These are phyloP conservation scores for Phyllopteryx taeniolatus DNA, from an alignment of 2,113 vertebrate species.

Conservation along the genomic window DNA sequence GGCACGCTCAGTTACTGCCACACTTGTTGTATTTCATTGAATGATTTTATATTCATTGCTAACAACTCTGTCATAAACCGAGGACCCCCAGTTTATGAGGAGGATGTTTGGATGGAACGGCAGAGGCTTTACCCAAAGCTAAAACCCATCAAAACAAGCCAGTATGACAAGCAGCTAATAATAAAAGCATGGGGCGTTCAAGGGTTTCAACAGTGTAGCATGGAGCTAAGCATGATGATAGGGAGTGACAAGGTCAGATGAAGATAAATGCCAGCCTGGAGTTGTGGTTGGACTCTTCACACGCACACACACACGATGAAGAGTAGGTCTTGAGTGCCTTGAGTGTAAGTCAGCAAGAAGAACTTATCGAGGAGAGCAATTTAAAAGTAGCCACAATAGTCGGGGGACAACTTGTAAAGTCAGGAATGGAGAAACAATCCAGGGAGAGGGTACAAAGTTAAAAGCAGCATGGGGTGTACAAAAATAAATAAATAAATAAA, in stretches of 20 bases:
- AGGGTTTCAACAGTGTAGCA: constrained; percentile 7
- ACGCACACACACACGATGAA: neutral
- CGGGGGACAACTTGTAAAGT: constrained; percentile 17
- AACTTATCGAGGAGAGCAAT: constrained; percentile 6
- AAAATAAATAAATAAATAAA: constrained; percentile 11
- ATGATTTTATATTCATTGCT: neutral
- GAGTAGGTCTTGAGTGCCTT: neutral
- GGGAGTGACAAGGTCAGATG: constrained; percentile 46
- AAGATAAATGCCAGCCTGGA: constrained; percentile 51
- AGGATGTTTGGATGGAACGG: neutral
- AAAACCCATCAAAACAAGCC: neutral
- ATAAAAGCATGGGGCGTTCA: constrained; percentile 5
- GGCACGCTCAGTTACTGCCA: neutral
- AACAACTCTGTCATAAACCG: neutral
- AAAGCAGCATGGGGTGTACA: constrained; percentile 33
- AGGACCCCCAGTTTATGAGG: neutral
- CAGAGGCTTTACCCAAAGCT: neutral
- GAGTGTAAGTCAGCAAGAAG: constrained; percentile 4
- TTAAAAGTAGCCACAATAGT: constrained; percentile 13
- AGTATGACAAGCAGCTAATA: constrained; percentile 4
- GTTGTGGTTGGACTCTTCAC: constrained; percentile 22
- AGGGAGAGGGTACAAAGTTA: constrained; percentile 58
- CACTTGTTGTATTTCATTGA: no score
- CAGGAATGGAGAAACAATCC: constrained; percentile 27
- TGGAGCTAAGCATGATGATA: constrained; percentile 2